Evolutionary conservation across 2,888 invertebrate genomes (phyloP), one percentile per base, ranked within the genome.

Genomic region (Muschampia plurimacula): DNA sequence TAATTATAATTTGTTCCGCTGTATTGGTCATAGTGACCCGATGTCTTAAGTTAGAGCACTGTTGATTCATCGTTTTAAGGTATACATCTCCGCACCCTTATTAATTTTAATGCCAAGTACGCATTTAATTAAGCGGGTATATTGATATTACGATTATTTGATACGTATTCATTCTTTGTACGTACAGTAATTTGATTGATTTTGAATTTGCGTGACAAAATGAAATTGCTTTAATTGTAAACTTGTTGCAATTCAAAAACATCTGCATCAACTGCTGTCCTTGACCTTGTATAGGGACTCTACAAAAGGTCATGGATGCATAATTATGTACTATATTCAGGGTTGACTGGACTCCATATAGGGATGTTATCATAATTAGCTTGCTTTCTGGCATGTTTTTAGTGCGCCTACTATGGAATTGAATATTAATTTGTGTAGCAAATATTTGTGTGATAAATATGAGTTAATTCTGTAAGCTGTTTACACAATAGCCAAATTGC

Each of bases 1-100:
- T 82, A 84, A 87, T 87, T 87, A 86, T 84, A 83, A 85, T 89
- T 85, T 81, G 86, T 88, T 89, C 85, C 85, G 86, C 83, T 81
- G 80, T 86, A 85, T 84, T 82, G 77, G 77, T 76, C 77, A 80
- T 80, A 83, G 84, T 83, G 86, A 86, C 85, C 88, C 84, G 80
- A 72, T 72, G 83, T 83, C 83, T 74, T 79, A 82, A 83, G 82
- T 79, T 82, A 75, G 77, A 81, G 78, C 79, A 49, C 69, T 79
- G 85, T 86, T 87, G 86, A 87, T 84, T 86, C 86, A 84, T 83
- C 84, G 80, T 79, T 82, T 78, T 77, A 76, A 36, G n/a, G 5
- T 28, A 39, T 52, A 46, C 28, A 9, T 55, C 63, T 67, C 63
- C 32, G 67, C 55, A 72, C 60, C 63, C 44, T 46, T 67, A 55